Percentiles rank a stretch among this genome's conserved stretches.
Conservation (phyloP, 2,888 invertebrate genomes). For the Leptopilina drosophilae region DNA sequence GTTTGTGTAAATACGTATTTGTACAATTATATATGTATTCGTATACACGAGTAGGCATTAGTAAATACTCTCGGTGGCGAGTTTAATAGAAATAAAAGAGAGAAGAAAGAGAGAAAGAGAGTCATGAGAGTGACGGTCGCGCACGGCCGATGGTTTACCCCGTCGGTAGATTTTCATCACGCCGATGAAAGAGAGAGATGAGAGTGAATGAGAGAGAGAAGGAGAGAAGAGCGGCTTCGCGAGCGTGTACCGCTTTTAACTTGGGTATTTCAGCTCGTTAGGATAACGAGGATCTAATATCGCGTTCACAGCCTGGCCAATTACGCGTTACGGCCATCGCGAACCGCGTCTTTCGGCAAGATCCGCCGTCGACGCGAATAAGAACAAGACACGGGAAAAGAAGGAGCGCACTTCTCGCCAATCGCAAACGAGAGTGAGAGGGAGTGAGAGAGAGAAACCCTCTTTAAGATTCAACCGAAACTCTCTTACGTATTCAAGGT, state of each 20-base stretch:
- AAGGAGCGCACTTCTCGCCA: too few species aligned
- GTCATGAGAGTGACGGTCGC: slow-evolving; percentile 53
- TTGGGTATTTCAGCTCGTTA: slow-evolving; percentile 75
- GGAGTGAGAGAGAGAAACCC: not conserved
- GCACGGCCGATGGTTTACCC: slow-evolving; percentile 50
- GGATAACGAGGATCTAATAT: slow-evolving; percentile 77
- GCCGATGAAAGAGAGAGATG: slow-evolving; percentile 41
- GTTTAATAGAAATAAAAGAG: slow-evolving; percentile 38
- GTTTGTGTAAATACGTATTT: too few species aligned
- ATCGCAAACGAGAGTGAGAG: too few species aligned
- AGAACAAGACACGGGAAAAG: slow-evolving; percentile 3
- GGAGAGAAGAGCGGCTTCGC: slow-evolving; percentile 49
- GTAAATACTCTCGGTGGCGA: slow-evolving; percentile 18
- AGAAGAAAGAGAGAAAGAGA: slow-evolving; percentile 47
- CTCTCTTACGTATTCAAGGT: slow-evolving; percentile 42
- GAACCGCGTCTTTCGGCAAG: slow-evolving; percentile 63
- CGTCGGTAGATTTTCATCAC: slow-evolving; percentile 64
- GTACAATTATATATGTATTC: too few species aligned
- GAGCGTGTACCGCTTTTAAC: slow-evolving; percentile 65
- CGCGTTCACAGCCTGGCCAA: slow-evolving; percentile 74
- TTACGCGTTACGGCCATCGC: slow-evolving; percentile 71
- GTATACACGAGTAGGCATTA: slow-evolving; percentile 7
- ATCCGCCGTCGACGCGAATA: slow-evolving; percentile 50
- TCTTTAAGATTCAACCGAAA: slow-evolving; percentile 44
- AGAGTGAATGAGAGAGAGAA: too few species aligned